These are phyloP conservation scores for Anser cygnoides DNA, from an alignment of 2,113 vertebrate genomes.

Conservation along the genomic window DNA sequence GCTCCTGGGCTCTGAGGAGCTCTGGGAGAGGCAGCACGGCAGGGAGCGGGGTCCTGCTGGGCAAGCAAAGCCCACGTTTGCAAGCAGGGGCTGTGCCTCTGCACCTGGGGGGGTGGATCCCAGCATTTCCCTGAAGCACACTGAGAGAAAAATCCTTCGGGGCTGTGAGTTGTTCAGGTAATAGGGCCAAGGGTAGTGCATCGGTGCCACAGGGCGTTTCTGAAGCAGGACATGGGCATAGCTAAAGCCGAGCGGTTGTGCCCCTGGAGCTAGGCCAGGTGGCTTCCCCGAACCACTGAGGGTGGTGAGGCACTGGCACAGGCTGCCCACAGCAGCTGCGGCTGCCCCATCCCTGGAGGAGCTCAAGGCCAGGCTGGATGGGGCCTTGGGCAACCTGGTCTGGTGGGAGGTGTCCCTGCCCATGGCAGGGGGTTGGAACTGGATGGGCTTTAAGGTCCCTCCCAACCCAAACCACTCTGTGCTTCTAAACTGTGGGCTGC, in stretches of 20 bases:
- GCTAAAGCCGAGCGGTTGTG: not conserved
- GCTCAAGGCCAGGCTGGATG: too few species aligned
- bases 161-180: not conserved
- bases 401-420: too few species aligned
- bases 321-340: too few species aligned
- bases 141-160: not conserved
- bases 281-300: not conserved
- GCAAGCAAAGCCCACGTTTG: not conserved
- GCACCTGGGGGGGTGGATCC: not conserved
- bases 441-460: too few species aligned
- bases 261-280: not conserved
- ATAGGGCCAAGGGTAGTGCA: not conserved
- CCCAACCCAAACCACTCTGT: too few species aligned
- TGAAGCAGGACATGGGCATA: not conserved
- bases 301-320: too few species aligned
- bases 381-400: too few species aligned
- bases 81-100: not conserved
- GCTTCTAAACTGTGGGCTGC: too few species aligned
- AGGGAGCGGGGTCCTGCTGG: not conserved
- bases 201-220: not conserved
- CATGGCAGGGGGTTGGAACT: too few species aligned
- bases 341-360: too few species aligned
- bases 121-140: not conserved
- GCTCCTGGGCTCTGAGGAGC: not conserved
- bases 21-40: accelerated